A percentile compares a stretch with the other conserved stretches of the same genome.
These are phyloP conservation scores for Naja naja DNA, from an alignment of 2,113 vertebrate species.

Conservation along the genomic window DNA sequence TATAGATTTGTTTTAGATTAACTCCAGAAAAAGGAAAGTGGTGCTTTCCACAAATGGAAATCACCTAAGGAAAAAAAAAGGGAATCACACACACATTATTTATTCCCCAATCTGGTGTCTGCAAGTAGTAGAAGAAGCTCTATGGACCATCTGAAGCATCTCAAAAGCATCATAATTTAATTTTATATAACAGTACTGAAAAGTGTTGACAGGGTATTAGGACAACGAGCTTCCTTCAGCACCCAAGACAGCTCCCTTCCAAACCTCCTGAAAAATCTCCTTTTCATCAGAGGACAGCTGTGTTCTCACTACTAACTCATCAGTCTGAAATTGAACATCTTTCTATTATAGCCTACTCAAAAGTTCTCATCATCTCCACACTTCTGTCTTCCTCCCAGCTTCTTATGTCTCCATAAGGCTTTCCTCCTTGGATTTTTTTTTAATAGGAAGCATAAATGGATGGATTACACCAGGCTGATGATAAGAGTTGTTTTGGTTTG, in stretches of 20 bases:
- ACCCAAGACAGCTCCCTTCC: constrained; percentile 58
- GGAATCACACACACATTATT: neutral
- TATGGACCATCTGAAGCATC: neutral
- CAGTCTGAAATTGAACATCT: neutral
- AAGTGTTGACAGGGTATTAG: neutral
- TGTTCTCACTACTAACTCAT: neutral
- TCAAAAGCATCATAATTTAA: neutral
- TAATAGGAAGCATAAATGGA: neutral
- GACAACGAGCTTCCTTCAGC: constrained; percentile 43
- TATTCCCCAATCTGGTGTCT: neutral
- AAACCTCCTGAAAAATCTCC: neutral
- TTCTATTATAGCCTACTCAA: neutral
- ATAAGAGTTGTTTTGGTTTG: neutral
- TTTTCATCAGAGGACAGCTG: neutral
- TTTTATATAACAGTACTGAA: neutral
- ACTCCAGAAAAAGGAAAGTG: neutral
- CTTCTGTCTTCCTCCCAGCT: neutral
- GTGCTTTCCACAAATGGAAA: neutral
- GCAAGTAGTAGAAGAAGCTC: neutral
- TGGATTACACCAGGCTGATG: neutral
- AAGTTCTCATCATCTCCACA: neutral
- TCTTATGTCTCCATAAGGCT: neutral
- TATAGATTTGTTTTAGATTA: neutral
- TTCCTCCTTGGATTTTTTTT: neutral
- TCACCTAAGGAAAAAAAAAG: neutral